A percentile compares a stretch with the other conserved stretches of the same genome.
Conservation (phyloP, 1,140 invertebrate genomes). For the Drosophila paulistorum region DNA sequence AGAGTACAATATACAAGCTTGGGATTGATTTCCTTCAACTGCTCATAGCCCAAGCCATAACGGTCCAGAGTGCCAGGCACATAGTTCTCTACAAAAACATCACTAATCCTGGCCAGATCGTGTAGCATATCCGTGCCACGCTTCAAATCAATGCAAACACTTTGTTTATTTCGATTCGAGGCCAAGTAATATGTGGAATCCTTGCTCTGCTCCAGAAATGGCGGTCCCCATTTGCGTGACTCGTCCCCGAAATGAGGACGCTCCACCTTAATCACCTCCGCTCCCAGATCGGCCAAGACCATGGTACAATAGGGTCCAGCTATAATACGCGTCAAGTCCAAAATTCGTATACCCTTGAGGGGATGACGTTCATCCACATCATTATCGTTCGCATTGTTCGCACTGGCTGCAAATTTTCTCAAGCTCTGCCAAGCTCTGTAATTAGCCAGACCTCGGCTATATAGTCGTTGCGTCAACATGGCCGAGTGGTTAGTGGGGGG, state of each 20-base stretch:
- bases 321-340: slow-evolving; percentile 93
- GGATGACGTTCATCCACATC: slow-evolving; percentile 58
- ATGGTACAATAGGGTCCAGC: slow-evolving; percentile 95
- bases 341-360: slow-evolving; percentile 87
- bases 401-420: slow-evolving; percentile 61
- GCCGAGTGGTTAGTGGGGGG: background rate
- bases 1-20: slow-evolving; percentile 96
- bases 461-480: slow-evolving; percentile 34
- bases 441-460: slow-evolving; percentile 29
- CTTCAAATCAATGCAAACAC: slow-evolving; percentile 94
- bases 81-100: slow-evolving; percentile 97
- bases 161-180: slow-evolving; percentile 98
- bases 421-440: slow-evolving; percentile 52
- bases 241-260: slow-evolving; percentile 91
- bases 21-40: slow-evolving; percentile 89
- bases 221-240: slow-evolving; percentile 95
- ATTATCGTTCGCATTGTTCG: slow-evolving; percentile 10
- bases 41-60: slow-evolving; percentile 91
- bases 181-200: slow-evolving; percentile 94
- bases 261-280: slow-evolving; percentile 97
- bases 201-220: slow-evolving; percentile 89
- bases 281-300: slow-evolving; percentile 96
- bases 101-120: slow-evolving; percentile 89
- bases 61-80: slow-evolving; percentile 94
- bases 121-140: slow-evolving; percentile 89